Conservation (phyloP, 2,888 invertebrate genomes). For the Tortrix viridana region DNA sequence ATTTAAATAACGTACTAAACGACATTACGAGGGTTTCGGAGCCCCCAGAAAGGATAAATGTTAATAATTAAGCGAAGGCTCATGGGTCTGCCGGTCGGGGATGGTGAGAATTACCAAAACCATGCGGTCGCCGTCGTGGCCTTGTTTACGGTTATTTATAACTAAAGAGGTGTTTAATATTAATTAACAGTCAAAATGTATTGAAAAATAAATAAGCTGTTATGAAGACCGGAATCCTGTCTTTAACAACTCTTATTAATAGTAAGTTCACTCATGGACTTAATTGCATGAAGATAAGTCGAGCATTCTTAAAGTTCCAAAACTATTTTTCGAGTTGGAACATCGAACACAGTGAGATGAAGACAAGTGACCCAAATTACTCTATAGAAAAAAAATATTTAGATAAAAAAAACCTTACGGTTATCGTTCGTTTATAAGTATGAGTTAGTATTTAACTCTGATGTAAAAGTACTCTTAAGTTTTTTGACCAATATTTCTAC, state of each 20-base stretch:
- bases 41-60: slow-evolving; percentile 29
- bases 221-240: background rate
- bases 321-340: too few relatives aligned
- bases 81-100: slow-evolving; percentile 21
- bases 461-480: too few relatives aligned
- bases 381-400: too few relatives aligned
- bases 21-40: slow-evolving; percentile 30
- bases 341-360: too few relatives aligned
- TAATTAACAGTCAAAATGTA: slow-evolving; percentile 1
- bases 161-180: slow-evolving; percentile 10
- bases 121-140: slow-evolving; percentile 13
- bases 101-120: slow-evolving; percentile 23
- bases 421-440: too few relatives aligned
- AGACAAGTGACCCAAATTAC: too few relatives aligned
- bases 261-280: too few relatives aligned
- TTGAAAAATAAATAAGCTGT: background rate
- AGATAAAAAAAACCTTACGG: too few relatives aligned
- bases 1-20: slow-evolving; percentile 27
- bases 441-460: too few relatives aligned
- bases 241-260: background rate
- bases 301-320: too few relatives aligned
- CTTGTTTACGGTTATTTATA: slow-evolving; percentile 28
- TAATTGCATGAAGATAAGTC: too few relatives aligned
- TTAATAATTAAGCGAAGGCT: slow-evolving; percentile 33
- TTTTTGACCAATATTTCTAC: too few relatives aligned